phyloP scores from a whole-genome alignment of 2,797 vertebrate genomes.

The Chelonia mydas region DNA sequence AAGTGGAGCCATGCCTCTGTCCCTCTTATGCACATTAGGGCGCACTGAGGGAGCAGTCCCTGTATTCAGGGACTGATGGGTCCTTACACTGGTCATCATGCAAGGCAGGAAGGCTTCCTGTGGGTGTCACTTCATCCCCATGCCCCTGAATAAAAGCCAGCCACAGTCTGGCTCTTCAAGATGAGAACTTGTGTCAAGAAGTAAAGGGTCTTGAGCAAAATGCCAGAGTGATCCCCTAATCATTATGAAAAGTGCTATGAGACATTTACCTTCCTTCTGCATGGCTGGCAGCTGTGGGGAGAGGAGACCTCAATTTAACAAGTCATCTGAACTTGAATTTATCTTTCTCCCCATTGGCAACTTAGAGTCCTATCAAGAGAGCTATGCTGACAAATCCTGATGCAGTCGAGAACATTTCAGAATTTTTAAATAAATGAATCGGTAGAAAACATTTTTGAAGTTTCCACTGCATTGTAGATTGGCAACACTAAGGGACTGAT shows the following conservation, averaged over 20 bases:
- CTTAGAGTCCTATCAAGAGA: not conserved
- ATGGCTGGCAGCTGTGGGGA: not conserved
- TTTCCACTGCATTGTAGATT: not conserved
- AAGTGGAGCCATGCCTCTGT: not conserved
- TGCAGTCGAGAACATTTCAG: not conserved
- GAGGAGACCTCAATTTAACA: not conserved
- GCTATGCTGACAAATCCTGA: not conserved
- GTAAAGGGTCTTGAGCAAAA: not conserved
- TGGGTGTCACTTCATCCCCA: not conserved
- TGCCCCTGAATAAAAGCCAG: not conserved
- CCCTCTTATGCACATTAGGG: not conserved
- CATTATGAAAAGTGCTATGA: not conserved
- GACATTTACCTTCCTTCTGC: not conserved
- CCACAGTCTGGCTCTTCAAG: not conserved
- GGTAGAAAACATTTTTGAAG: not conserved
- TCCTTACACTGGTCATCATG: not conserved
- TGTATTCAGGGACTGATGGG: not conserved
- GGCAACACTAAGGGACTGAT: not conserved
- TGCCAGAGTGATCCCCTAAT: not conserved
- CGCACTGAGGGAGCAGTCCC: not conserved
- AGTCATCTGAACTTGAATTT: not conserved
- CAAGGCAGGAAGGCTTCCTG: not conserved
- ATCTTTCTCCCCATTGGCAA: not conserved
- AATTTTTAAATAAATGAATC: slow-evolving; percentile 19
- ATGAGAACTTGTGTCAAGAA: slow-evolving; percentile 3